Conservation (phyloP, 2,797 vertebrate genomes). For the Helostoma temminkii region DNA sequence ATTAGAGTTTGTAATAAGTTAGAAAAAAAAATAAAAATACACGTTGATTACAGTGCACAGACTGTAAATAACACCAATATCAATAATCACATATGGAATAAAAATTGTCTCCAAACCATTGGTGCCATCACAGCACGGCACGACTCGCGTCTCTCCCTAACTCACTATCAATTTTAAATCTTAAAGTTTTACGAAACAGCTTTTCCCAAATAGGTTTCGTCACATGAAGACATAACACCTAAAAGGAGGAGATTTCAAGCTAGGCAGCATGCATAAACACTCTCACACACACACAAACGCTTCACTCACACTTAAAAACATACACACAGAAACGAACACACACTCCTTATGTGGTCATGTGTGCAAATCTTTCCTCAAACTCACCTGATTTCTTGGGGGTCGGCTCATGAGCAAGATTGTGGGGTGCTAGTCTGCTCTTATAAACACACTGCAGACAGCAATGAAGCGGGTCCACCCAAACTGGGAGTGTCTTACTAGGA, state of each 20-base stretch:
- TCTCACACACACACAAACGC: constrained; percentile 29
- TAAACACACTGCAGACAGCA: constrained; percentile 79
- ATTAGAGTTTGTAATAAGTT: neutral
- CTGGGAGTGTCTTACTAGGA: constrained; percentile 89
- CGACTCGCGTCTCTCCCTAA: neutral
- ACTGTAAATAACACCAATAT: neutral
- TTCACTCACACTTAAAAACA: constrained; percentile 11
- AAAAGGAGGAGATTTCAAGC: constrained; percentile 50
- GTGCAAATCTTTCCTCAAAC: constrained; percentile 73
- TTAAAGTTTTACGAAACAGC: constrained; percentile 26
- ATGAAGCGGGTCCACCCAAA: constrained; percentile 82
- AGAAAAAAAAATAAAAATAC: neutral
- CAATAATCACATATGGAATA: neutral
- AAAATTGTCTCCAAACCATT: constrained; percentile 6
- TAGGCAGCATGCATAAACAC: constrained; percentile 76
- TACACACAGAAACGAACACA: constrained; percentile 32
- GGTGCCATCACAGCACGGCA: neutral
- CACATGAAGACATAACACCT: constrained; percentile 31
- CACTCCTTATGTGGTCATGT: constrained; percentile 13
- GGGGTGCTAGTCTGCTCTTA: constrained; percentile 77
- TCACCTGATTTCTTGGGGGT: constrained; percentile 88
- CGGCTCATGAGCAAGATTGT: constrained; percentile 85
- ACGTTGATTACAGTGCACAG: neutral
- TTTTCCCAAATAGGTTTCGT: constrained; percentile 13
- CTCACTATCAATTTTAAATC: constrained; percentile 8